A percentile compares a stretch with the other conserved stretches of the same genome.
Evolutionary conservation across 1,140 invertebrate genomes (phyloP).

Genomic region (Agrilus planipennis): DNA sequence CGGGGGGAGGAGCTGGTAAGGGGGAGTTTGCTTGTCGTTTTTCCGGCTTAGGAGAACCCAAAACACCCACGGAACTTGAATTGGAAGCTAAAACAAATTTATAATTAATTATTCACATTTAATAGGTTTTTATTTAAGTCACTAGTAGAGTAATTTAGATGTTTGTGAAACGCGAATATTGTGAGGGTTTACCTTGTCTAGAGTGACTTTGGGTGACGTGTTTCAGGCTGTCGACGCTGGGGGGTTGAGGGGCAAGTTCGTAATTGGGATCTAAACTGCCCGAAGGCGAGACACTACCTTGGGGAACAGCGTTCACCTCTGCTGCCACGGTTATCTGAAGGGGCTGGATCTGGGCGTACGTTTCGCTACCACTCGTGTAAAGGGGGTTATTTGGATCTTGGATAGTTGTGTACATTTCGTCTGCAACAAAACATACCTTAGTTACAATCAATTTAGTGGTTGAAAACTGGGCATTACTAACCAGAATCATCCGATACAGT

Average conservation of each 20-base stretch:
- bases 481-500: constrained; percentile 77
- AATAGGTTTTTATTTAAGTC: too few relatives aligned
- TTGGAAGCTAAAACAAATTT: constrained; percentile 46
- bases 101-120: not conserved
- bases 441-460: not conserved
- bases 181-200: constrained; percentile 45
- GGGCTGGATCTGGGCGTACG: constrained; percentile 76
- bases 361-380: constrained; percentile 73
- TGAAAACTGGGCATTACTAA: constrained; percentile 28
- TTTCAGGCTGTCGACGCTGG: constrained; percentile 46
- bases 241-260: constrained; percentile 34
- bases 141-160: not conserved
- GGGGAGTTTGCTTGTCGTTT: constrained; percentile 79
- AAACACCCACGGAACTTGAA: constrained; percentile 59
- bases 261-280: constrained; percentile 3
- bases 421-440: constrained; percentile 33
- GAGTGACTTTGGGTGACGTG: constrained; percentile 54
- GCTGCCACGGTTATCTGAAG: constrained; percentile 40
- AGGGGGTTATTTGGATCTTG: constrained; percentile 61
- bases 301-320: constrained; percentile 36
- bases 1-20: constrained; percentile 55
- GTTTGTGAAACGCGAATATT: too few relatives aligned
- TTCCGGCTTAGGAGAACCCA: constrained; percentile 72
- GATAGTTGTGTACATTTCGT: constrained; percentile 83
- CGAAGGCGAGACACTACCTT: constrained; percentile 12